phyloP scores from a whole-genome alignment of 2,888 invertebrate species.

The Cephus runcator region DNA sequence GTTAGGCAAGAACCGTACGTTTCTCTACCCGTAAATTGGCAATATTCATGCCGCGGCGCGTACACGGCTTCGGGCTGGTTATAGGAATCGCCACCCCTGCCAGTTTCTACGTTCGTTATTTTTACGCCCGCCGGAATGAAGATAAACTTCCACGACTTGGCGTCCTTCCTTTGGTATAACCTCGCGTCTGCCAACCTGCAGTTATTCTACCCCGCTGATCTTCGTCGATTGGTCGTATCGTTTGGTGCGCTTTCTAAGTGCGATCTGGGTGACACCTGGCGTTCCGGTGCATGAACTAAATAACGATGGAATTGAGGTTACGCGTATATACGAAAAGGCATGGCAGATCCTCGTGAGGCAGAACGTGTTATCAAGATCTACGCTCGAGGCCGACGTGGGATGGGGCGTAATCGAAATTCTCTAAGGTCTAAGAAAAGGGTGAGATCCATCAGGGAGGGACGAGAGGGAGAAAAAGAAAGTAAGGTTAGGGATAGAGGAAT shows the following conservation, averaged over 20 bases:
- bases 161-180: slow-evolving; percentile 24
- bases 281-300: not conserved
- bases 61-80: slow-evolving; percentile 20
- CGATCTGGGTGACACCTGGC: not conserved
- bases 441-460: too few species aligned
- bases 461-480: not conserved
- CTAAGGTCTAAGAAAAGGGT: not conserved
- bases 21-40: slow-evolving; percentile 54
- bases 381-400: not conserved
- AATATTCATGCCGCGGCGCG: slow-evolving; percentile 48
- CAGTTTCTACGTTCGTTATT: slow-evolving; percentile 32
- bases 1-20: slow-evolving; percentile 53
- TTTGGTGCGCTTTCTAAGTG: not conserved
- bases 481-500: not conserved
- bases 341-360: not conserved
- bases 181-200: not conserved
- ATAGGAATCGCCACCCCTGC: slow-evolving; percentile 15
- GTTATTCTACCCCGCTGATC: not conserved
- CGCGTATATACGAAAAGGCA: not conserved
- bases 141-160: slow-evolving; percentile 25
- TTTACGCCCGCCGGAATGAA: slow-evolving; percentile 36
- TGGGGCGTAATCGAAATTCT: not conserved
- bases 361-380: not conserved
- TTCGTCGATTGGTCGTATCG: not conserved
- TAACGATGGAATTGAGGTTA: not conserved